Percentiles rank a stretch among this genome's conserved stretches.
phyloP scores from a whole-genome alignment of 1,140 invertebrate species.

The Drosophila arawakana region DNA sequence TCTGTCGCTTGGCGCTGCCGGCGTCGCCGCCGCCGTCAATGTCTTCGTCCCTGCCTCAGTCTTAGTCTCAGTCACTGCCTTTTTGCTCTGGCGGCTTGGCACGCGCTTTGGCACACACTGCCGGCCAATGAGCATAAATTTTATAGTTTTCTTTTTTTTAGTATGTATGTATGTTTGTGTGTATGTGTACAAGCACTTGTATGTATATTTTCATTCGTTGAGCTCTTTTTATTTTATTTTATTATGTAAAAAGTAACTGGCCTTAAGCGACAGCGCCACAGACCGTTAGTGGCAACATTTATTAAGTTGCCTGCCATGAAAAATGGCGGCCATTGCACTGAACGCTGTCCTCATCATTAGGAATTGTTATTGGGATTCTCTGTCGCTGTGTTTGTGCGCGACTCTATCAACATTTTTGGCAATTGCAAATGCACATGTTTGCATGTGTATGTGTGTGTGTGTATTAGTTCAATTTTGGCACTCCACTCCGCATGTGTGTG shows the following conservation, averaged over 20 bases:
- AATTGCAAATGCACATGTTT: conserved; percentile 24
- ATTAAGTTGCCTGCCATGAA: conserved; percentile 31
- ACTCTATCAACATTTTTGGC: conserved; percentile 41
- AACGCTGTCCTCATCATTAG: not conserved
- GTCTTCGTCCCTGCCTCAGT: conserved; percentile 2
- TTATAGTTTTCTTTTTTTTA: conserved; percentile 46
- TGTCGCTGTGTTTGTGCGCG: not conserved
- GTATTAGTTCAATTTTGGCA: conserved; percentile 56
- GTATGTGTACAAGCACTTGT: conserved; percentile 4
- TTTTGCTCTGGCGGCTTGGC: conserved; percentile 35
- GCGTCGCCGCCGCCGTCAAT: not conserved
- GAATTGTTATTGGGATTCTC: conserved; percentile 11
- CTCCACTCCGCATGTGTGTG: conserved; percentile 11
- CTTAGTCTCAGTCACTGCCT: not conserved
- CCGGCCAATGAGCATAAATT: conserved; percentile 46
- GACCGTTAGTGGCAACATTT: conserved; percentile 39
- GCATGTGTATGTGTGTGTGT: not conserved
- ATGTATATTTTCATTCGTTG: conserved; percentile 22
- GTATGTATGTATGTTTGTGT: conserved; percentile 13
- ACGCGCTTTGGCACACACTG: conserved; percentile 46
- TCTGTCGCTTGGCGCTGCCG: conserved; percentile 25
- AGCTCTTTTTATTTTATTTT: conserved; percentile 25
- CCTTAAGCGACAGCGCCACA: conserved; percentile 40
- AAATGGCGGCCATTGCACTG: conserved; percentile 15
- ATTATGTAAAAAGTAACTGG: conserved; percentile 55